Conservation (phyloP, 1,140 invertebrate species). For the Pseudomyrmex flavicornis region DNA sequence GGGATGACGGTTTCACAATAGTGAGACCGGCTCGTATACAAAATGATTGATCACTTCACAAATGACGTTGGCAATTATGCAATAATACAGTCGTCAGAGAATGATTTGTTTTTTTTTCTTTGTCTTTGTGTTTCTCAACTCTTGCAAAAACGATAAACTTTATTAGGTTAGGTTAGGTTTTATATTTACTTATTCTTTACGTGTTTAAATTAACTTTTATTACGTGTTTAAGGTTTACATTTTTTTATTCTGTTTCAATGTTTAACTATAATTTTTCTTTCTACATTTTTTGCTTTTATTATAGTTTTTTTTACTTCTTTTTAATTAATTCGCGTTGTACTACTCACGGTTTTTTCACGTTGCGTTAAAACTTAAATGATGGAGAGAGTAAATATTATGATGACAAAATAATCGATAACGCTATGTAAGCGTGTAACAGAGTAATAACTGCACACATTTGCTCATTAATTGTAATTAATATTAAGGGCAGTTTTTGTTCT, state of each 20-base stretch:
- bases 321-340: no score
- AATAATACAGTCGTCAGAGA: background rate
- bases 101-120: background rate
- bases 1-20: background rate
- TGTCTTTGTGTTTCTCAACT: background rate
- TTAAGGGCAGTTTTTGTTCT: slow-evolving; percentile 22
- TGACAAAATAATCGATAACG: slow-evolving; percentile 14
- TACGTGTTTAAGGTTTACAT: no score
- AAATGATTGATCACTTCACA: background rate
- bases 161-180: no score
- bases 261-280: no score
- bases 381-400: slow-evolving; percentile 8
- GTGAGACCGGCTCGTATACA: background rate
- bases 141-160: background rate
- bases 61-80: background rate
- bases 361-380: slow-evolving; percentile 6
- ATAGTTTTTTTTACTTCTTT: no score
- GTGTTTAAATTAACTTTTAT: no score
- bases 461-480: slow-evolving; percentile 35
- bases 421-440: slow-evolving; percentile 1
- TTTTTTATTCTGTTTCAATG: no score
- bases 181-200: no score
- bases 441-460: slow-evolving; percentile 34
- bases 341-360: background rate
- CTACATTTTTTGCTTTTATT: no score